Percentiles rank a stretch among this genome's conserved stretches.
Evolutionary conservation across 2,797 vertebrate genomes (phyloP).

Genomic region (Gymnocypris eckloni): DNA sequence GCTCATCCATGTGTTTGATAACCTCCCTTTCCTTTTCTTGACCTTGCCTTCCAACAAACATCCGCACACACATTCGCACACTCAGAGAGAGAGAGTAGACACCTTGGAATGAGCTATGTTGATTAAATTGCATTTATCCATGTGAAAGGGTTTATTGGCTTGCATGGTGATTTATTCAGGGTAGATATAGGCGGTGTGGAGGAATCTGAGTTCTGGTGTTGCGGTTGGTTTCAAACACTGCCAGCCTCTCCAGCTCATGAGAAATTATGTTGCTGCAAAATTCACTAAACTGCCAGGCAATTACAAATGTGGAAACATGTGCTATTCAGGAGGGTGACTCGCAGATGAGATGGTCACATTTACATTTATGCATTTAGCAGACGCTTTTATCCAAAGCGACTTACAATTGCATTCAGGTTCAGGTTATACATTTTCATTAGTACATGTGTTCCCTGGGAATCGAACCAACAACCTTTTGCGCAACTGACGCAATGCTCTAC

Average conservation of each 20-base stretch:
- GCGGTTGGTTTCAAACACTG: constrained; percentile 11
- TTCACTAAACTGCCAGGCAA: constrained; percentile 42
- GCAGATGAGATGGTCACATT: not conserved
- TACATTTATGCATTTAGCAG: too few relatives aligned
- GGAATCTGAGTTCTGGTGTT: constrained; percentile 2
- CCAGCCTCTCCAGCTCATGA: constrained; percentile 10
- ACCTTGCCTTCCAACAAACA: constrained; percentile 16
- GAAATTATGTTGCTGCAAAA: constrained; percentile 45
- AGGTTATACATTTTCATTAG: too few relatives aligned
- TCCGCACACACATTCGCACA: not conserved
- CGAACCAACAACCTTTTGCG: too few relatives aligned
- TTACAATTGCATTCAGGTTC: too few relatives aligned
- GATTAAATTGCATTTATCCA: constrained; percentile 52
- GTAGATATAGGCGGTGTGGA: not conserved
- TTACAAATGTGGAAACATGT: constrained; percentile 48
- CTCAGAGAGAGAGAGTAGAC: constrained; percentile 1
- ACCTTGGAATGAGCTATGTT: constrained; percentile 40
- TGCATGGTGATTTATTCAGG: constrained; percentile 39
- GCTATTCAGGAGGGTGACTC: constrained; percentile 1
- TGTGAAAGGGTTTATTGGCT: constrained; percentile 44
- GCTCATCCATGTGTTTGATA: constrained; percentile 38
- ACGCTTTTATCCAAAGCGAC: too few relatives aligned
- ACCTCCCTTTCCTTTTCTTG: constrained; percentile 30
- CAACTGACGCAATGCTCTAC: too few relatives aligned
- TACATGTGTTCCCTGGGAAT: too few relatives aligned